phyloP scores from a whole-genome alignment of 2,113 vertebrate species.

The Corvus cornix region DNA sequence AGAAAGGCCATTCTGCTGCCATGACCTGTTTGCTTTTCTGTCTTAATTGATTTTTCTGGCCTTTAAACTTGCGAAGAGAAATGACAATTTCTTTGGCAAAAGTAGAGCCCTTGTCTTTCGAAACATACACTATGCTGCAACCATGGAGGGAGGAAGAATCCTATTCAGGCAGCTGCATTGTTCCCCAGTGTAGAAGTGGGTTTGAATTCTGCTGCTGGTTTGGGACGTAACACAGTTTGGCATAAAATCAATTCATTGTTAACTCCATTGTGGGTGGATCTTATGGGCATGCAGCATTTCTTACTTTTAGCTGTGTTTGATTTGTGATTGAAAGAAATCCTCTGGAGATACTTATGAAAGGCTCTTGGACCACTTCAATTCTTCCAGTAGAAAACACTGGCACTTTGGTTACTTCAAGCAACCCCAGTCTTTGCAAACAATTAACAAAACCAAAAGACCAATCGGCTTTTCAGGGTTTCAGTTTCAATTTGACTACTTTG shows the following conservation, averaged over 20 bases:
- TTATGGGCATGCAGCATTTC: conserved; percentile 14
- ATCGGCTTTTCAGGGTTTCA: neutral
- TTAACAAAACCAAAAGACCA: neutral
- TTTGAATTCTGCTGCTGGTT: conserved; percentile 43
- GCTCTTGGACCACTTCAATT: neutral
- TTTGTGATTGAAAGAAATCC: conserved; percentile 14
- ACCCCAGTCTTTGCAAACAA: neutral
- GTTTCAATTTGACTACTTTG: neutral
- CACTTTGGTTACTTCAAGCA: neutral
- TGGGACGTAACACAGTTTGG: conserved; percentile 25
- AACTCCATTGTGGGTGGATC: conserved; percentile 36
- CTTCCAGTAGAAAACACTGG: neutral
- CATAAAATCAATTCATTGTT: conserved; percentile 51
- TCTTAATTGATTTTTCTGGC: neutral
- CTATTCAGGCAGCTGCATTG: neutral
- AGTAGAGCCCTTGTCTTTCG: neutral
- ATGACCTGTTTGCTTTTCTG: neutral
- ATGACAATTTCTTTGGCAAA: neutral
- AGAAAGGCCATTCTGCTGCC: neutral
- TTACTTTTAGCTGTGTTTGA: neutral
- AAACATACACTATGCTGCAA: neutral
- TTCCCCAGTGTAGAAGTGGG: neutral
- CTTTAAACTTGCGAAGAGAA: neutral
- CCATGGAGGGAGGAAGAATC: neutral
- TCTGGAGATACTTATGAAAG: neutral